These are phyloP conservation scores for Chelmon rostratus DNA, from an alignment of 2,797 vertebrate species.

Conservation along the genomic window DNA sequence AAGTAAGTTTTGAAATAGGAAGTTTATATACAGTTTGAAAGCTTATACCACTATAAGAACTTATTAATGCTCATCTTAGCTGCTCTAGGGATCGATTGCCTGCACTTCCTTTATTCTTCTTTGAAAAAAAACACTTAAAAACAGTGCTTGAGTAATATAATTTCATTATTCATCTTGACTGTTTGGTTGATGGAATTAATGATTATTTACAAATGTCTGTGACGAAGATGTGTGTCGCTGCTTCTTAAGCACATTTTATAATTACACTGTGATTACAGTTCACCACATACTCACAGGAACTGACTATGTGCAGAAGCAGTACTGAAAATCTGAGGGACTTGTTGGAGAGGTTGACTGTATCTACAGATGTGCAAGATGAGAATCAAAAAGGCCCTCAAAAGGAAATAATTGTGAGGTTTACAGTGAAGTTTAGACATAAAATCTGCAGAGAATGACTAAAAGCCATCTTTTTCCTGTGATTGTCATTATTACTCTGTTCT, in stretches of 20 bases:
- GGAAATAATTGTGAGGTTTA: not conserved
- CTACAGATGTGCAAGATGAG: not conserved
- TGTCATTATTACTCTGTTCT: not conserved
- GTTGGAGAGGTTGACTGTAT: not conserved
- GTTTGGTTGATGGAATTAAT: not conserved
- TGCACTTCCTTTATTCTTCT: not conserved
- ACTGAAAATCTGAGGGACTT: not conserved
- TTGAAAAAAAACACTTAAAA: not conserved
- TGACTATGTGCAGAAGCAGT: not conserved
- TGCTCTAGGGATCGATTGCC: not conserved
- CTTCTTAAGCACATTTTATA: slow-evolving; percentile 8
- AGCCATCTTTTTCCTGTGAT: not conserved
- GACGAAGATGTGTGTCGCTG: not conserved
- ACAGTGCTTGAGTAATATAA: not conserved
- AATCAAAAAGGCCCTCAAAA: not conserved
- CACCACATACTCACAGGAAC: not conserved
- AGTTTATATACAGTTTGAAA: not conserved
- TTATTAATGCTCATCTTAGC: not conserved
- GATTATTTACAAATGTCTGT: not conserved
- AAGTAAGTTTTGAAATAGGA: not conserved
- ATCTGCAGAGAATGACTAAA: not conserved
- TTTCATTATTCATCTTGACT: not conserved
- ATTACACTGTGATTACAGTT: not conserved
- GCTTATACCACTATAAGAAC: not conserved
- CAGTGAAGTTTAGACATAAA: not conserved